Percentiles rank a stretch among this genome's conserved stretches.
These are phyloP conservation scores for Petroica traversi DNA, from an alignment of 2,113 vertebrate genomes.

Conservation along the genomic window DNA sequence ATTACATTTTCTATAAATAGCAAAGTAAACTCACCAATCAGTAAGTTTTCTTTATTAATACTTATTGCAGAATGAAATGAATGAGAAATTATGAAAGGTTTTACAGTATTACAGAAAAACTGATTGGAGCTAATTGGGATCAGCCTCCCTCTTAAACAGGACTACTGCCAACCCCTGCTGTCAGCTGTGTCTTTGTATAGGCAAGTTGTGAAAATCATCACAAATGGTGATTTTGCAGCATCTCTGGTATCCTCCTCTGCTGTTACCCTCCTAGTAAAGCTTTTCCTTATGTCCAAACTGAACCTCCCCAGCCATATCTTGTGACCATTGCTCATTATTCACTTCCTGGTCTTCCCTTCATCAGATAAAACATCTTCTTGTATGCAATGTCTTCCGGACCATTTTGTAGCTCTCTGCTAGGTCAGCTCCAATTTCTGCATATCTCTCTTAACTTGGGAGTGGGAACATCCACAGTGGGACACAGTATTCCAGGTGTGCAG, in stretches of 20 bases:
- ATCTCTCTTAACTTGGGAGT: background rate
- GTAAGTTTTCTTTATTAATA: background rate
- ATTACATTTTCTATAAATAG: slow-evolving; percentile 29
- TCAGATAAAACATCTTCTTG: background rate
- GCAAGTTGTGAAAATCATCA: background rate
- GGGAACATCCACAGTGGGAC: background rate
- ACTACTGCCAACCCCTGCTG: background rate
- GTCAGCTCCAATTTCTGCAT: background rate
- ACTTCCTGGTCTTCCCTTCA: background rate
- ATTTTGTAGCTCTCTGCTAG: background rate
- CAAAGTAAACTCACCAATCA: background rate
- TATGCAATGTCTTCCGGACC: background rate
- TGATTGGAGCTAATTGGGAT: background rate
- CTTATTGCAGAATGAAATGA: background rate
- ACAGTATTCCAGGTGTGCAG: background rate
- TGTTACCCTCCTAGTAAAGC: background rate
- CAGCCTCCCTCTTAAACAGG: background rate
- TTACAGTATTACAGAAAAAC: background rate
- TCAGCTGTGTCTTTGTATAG: background rate
- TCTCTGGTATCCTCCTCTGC: background rate
- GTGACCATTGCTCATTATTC: background rate
- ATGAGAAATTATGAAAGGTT: background rate
- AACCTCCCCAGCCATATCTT: background rate
- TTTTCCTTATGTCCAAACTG: background rate
- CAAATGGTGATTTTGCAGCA: background rate